These are phyloP conservation scores for Ictalurus punctatus DNA, from an alignment of 2,113 vertebrate species.

Conservation along the genomic window DNA sequence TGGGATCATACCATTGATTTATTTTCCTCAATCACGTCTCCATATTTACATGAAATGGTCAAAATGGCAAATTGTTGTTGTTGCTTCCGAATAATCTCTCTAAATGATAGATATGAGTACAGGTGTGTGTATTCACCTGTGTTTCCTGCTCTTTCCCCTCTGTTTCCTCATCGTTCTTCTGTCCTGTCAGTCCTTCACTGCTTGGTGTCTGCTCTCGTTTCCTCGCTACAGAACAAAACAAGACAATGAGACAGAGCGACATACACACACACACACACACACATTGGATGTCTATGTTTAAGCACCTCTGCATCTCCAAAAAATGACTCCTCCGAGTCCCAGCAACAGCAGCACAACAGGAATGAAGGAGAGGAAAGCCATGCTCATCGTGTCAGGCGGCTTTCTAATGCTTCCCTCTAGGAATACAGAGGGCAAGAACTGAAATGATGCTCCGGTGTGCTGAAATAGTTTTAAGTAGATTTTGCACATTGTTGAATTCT, in stretches of 20 bases:
- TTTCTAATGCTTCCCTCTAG: background rate
- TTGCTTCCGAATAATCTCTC: background rate
- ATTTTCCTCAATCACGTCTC: too few species aligned
- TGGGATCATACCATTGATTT: too few species aligned
- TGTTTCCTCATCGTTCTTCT: background rate
- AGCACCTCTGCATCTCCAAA: conserved; percentile 4
- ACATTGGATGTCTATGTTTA: too few species aligned
- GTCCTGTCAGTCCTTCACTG: background rate
- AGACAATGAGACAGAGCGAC: background rate
- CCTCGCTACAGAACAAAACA: background rate
- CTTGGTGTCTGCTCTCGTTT: background rate
- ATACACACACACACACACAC: background rate
- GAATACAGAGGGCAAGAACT: background rate
- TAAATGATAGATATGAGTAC: background rate
- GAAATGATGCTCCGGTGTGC: background rate
- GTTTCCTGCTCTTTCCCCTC: background rate
- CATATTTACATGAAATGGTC: too few species aligned
- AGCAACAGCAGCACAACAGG: background rate
- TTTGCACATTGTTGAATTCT: background rate
- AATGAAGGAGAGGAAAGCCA: background rate
- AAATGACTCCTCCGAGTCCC: background rate
- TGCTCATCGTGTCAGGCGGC: too few species aligned
- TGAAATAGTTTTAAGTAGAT: background rate
- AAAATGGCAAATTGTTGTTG: background rate
- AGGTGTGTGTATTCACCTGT: background rate